Evolutionary conservation across 1,140 invertebrate genomes (phyloP).

Genomic region (Drosophila pseudoananassae): DNA sequence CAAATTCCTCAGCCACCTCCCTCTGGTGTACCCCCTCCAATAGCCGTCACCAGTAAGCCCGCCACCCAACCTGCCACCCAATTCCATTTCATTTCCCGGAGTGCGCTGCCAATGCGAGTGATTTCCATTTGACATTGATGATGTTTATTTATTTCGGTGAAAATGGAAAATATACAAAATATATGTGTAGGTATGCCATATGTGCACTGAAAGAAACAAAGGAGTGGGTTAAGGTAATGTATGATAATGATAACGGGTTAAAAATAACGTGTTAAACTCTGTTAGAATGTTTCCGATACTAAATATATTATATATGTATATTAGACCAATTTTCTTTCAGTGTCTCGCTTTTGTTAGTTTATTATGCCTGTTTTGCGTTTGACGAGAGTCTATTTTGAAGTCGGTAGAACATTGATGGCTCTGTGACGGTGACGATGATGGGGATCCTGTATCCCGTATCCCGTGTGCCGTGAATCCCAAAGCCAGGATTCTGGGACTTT

Average conservation of each 20-base stretch:
- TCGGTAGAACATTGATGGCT: slow-evolving; percentile 58
- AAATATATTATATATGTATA: too few species aligned
- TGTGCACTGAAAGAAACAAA: slow-evolving; percentile 9
- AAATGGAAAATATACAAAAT: slow-evolving; percentile 78
- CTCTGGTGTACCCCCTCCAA: neutral
- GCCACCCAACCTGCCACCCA: slow-evolving; percentile 5
- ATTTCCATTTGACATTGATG: slow-evolving; percentile 82
- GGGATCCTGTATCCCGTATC: slow-evolving; percentile 16
- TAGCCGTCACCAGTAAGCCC: neutral
- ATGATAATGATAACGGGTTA: too few species aligned
- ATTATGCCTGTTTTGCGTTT: slow-evolving; percentile 25
- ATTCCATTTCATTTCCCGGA: slow-evolving; percentile 39
- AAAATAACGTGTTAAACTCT: too few species aligned
- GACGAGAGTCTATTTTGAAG: slow-evolving; percentile 49
- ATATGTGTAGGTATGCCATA: slow-evolving; percentile 30
- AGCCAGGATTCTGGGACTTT: slow-evolving; percentile 26
- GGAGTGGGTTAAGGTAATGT: too few species aligned
- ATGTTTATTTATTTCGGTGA: slow-evolving; percentile 82
- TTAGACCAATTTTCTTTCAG: neutral
- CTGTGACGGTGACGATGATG: slow-evolving; percentile 25
- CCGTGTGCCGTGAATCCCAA: slow-evolving; percentile 3
- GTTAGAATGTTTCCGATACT: too few species aligned
- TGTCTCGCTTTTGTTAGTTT: slow-evolving; percentile 25
- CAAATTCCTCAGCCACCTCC: slow-evolving; percentile 48
- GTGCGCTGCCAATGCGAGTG: slow-evolving; percentile 61